These are phyloP conservation scores for Eilema griseolum DNA, from an alignment of 2,888 invertebrate species.

Conservation along the genomic window DNA sequence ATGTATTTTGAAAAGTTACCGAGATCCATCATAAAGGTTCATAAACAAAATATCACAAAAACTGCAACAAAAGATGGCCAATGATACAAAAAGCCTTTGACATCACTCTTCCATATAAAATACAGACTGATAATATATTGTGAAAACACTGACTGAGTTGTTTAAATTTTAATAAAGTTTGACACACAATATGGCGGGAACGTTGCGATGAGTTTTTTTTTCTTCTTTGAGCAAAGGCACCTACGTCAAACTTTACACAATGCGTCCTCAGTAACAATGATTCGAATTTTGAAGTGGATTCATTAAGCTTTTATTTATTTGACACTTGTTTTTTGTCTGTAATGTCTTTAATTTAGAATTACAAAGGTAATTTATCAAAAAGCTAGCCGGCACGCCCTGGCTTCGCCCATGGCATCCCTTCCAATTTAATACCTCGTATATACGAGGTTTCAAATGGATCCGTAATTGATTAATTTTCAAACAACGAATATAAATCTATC, in stretches of 20 bases:
- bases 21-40: background rate
- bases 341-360: too few species aligned
- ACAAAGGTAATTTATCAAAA: too few species aligned
- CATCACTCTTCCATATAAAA: background rate
- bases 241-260: conserved; percentile 11
- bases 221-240: background rate
- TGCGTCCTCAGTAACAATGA: background rate
- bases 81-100: conserved; percentile 3
- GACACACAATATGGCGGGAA: background rate
- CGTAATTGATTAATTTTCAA: too few species aligned
- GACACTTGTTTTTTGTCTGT: background rate
- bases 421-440: too few species aligned
- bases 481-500: too few species aligned
- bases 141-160: background rate
- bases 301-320: background rate
- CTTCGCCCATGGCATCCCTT: too few species aligned
- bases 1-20: background rate
- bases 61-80: background rate
- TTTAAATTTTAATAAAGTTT: conserved; percentile 6
- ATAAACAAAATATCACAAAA: background rate
- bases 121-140: background rate
- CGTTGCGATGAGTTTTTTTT: background rate
- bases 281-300: background rate
- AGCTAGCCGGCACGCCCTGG: too few species aligned
- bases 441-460: too few species aligned